Evolutionary conservation across 2,113 vertebrate genomes (phyloP).

Genomic region (Lynx canadensis): DNA sequence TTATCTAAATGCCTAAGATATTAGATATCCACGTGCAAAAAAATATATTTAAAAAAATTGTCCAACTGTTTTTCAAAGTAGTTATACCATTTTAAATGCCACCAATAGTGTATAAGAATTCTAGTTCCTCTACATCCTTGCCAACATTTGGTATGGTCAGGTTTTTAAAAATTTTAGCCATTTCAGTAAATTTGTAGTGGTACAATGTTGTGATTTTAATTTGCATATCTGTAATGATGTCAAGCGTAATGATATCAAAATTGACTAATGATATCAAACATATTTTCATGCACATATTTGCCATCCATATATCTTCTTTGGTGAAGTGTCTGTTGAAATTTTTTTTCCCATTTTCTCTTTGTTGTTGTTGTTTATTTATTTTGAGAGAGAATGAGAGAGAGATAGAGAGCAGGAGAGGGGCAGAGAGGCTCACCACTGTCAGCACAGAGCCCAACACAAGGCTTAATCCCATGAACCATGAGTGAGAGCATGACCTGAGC

Average conservation of each 20-base stretch:
- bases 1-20: conserved; percentile 15
- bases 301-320: background rate
- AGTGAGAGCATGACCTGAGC: too few species aligned
- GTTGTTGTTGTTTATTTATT: too few species aligned
- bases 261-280: background rate
- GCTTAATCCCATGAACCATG: too few species aligned
- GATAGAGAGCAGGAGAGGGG: too few species aligned
- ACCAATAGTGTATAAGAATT: background rate
- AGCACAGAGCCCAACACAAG: too few species aligned
- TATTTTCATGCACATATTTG: background rate
- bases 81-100: background rate
- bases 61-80: background rate
- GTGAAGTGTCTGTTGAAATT: background rate
- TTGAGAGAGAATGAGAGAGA: too few species aligned
- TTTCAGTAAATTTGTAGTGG: background rate
- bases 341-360: background rate
- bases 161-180: background rate
- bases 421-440: too few species aligned
- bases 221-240: background rate
- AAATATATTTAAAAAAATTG: background rate
- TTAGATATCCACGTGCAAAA: background rate
- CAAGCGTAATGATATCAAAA: background rate
- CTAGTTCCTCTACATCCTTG: background rate
- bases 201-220: conserved; percentile 10
- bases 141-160: background rate